Base-by-base conservation (phyloP, 2,113 vertebrate species). In the Amphiprion ocellaris region DNA sequence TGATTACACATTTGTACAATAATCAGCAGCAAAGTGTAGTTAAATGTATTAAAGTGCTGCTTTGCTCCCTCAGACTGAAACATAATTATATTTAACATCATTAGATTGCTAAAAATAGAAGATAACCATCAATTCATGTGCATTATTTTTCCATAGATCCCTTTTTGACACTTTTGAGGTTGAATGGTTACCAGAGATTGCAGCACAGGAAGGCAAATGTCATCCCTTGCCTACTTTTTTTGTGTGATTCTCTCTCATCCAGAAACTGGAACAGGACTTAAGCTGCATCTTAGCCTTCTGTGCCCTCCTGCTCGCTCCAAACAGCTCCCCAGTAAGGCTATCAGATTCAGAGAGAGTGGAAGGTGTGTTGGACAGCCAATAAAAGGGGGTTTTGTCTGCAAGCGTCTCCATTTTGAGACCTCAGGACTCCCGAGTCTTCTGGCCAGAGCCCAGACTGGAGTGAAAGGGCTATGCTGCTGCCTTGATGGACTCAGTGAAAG, bases 381-480 rank as follows among this genome's bases (percentile, higher is more conserved):
- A 92, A 93, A 93, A 81, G 89, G 74, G 77, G 60, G 44, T 88
- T 94, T 93, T 92, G 92, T 92, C 71, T 81, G 76, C 81, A 76
- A 75, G 79, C 74, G 71, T 90, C 91, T 91, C 84, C 80, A 84
- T 91, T 92, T 89, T 90, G 89, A 89, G 87, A 92, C 88, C 90
- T 85, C 89, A 90, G 89, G 90, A 90, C 86, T 87, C 84, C 74
- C 58, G 70, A 77, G 88, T 84, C 72, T 52, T 73, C 86, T 92
- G 92, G 91, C 90, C 65, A 1, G 23, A 55, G 65, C 74, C 89
- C 91, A 91, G 78, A 30, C 41, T 50, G 66, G 75, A 91, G 79
- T 85, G 88, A 91, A 92, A 90, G 78, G 69, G 76, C 83, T 61
- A 41, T 39, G 56, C 82, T 86, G 66, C 77, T 61, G 76, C 74